Base-by-base conservation (phyloP, 64 coral and sea anemone species). In the Stichodactyla helianthus region DNA sequence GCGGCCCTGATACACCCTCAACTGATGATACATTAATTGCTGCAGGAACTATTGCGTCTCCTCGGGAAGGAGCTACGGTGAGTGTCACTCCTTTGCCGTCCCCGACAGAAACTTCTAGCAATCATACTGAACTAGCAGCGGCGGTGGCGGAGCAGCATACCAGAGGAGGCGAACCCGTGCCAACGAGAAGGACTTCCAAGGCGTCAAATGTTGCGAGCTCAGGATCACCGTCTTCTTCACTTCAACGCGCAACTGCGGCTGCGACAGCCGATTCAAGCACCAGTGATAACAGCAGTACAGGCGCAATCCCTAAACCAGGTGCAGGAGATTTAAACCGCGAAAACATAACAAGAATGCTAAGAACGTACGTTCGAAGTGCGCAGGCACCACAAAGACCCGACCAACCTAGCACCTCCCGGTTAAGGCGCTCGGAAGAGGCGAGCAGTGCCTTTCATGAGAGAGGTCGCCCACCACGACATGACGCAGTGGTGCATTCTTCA, bases 321-420 rank as follows among this genome's bases (percentile, higher is more conserved):
- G 7, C 83, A 84, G 54, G 6, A 54, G 83, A 84, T 51, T 81
- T 81, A 20, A 60, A 57, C n/a, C 44, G 83, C 14, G 83, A 63
- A 35, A 84, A 84, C 23, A 84, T 84, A 55, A 20, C 56, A 61
- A 57, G 26, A 63, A 84, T 84, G 59, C 18, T 84, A 51, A 16
- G 83, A 27, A 84, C 54, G 9, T 84, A 84, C 56, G 59, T 84
- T 2, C 54, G 83, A 6, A 63, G 26, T 63, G 59, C 83, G 55
- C 83, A 84, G 55, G 20, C 83, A 22, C 83, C 83, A 52, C 78
- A 81, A 50, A 81, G 78, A 81, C 78, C 78, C 3, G n/a, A 19
- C 50, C 78, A 81, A 81, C 13, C 51, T 12, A 54, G 53, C 10
- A 50, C 15, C 52, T 50, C 51, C 52, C 78, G 78, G 52, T 54